These are phyloP conservation scores for Campoplex capitator DNA, from an alignment of 2,888 invertebrate species.

Conservation along the genomic window DNA sequence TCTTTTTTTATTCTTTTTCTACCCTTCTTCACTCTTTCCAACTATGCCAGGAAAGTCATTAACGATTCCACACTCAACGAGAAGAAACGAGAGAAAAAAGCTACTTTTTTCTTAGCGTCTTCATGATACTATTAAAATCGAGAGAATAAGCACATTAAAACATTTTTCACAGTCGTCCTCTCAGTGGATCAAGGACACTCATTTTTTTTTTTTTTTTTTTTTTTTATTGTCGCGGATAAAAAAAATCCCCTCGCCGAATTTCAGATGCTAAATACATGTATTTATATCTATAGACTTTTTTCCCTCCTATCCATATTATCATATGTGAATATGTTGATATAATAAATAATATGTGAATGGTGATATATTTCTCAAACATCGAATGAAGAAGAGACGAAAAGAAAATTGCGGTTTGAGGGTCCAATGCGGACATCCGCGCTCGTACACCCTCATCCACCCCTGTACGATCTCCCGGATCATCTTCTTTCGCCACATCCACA, in stretches of 20 bases:
- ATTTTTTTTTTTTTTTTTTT: neutral
- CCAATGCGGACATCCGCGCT: slow-evolving; percentile 50
- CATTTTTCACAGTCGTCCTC: neutral
- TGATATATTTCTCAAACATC: slow-evolving; percentile 6
- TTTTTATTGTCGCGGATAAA: neutral
- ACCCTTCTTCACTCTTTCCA: slow-evolving; percentile 1
- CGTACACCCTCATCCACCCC: slow-evolving; percentile 31
- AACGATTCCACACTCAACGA: slow-evolving; percentile 31
- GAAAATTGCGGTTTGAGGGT: slow-evolving; percentile 70
- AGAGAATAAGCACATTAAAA: neutral
- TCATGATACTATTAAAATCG: slow-evolving; percentile 3
- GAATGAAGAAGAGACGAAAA: slow-evolving; percentile 40
- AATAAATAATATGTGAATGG: neutral
- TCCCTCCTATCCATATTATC: neutral
- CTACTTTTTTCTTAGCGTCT: neutral
- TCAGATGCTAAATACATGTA: neutral
- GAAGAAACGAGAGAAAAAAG: neutral
- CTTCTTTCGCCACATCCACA: slow-evolving; percentile 10
- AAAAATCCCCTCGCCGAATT: neutral
- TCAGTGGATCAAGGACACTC: slow-evolving; percentile 14
- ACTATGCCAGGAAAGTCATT: slow-evolving; percentile 37
- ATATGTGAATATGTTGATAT: neutral
- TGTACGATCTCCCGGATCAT: slow-evolving; percentile 39
- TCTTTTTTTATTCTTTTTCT: neutral
- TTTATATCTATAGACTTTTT: neutral